Evolutionary conservation across 2,888 invertebrate genomes (phyloP), one percentile per base, ranked within the genome.

Genomic region (Cheilosia soror): DNA sequence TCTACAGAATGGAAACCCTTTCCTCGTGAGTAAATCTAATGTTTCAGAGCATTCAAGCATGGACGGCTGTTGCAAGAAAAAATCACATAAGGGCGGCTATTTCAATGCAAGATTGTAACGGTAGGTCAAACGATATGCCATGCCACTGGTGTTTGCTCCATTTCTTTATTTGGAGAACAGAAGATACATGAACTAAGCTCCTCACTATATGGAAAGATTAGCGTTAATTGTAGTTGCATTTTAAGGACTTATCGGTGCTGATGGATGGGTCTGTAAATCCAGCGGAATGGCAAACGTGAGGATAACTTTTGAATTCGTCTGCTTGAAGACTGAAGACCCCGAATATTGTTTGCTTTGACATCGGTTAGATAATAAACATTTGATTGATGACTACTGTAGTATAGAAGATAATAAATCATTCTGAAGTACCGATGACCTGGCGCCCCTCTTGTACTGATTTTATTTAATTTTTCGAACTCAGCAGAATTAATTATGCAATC

Each of bases 261-360:
- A 76, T 55, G 75, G 75, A 76, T 76, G 49, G 40, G 75, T 66
- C 27, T 58, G 6, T 40, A 31, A 37, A 65, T 33, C 25, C 20
- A 29, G 33, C 5, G 7, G 25, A 73, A 15, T 13, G 25, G 44
- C 33, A 31, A 65, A 44, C n/a, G 58, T n/a, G 27, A 40, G 53
- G 47, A 63, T 77, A 31, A 40, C 44, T 62, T 55, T 53, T 47
- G 20, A 27, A 53, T 72, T 66, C 62, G 55, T 20, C 62, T 57
- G 31, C 13, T 63, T 53, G 15, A 55, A 73, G 57, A 63, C 15
- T n/a, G n/a, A n/a, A n/a, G n/a, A n/a, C n/a, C n/a, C 66, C 20
- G 68, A 57, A 37, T 73, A 40, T 47, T 60, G 65, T 79, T 80
- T 84, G 69, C 80, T 84, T 80, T 80, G 84, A 84, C 80, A 80